Evolutionary conservation across 2,888 invertebrate species (phyloP).

Genomic region (Cheilosia vulpina): DNA sequence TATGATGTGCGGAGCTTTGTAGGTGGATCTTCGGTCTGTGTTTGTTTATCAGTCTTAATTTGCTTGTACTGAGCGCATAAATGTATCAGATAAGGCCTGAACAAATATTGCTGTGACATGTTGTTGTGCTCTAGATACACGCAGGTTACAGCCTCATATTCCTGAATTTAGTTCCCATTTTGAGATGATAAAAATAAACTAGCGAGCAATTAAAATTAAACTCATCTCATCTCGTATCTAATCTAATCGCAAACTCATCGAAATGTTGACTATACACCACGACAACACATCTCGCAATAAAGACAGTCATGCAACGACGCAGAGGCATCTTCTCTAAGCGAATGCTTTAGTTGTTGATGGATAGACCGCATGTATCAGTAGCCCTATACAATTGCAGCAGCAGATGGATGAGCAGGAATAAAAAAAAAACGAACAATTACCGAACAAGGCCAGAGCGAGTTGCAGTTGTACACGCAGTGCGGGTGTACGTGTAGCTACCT

Average conservation of each 20-base stretch:
- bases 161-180: conserved; percentile 24
- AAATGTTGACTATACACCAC: conserved; percentile 14
- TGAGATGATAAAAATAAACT: conserved; percentile 23
- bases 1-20: conserved; percentile 28
- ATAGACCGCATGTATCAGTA: conserved; percentile 14
- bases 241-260: conserved; percentile 46
- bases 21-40: neutral
- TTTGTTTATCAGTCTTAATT: conserved; percentile 21
- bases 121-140: conserved; percentile 15
- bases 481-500: conserved; percentile 17
- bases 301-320: conserved; percentile 12
- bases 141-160: conserved; percentile 26
- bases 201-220: conserved; percentile 31
- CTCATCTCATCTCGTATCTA: conserved; percentile 14
- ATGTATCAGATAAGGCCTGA: conserved; percentile 21
- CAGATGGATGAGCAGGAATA: too few species aligned
- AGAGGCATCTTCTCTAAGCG: conserved; percentile 4
- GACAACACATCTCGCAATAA: neutral
- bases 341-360: conserved; percentile 19
- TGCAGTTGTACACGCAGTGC: neutral
- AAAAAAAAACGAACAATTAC: conserved; percentile 10
- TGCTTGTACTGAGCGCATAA: conserved; percentile 11
- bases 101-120: conserved; percentile 33
- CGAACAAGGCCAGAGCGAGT: conserved; percentile 34
- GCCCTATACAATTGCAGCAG: conserved; percentile 17